Evolutionary conservation across 2,888 invertebrate species (phyloP), one percentile per base, ranked within the genome.

Genomic region (Theretra japonica): DNA sequence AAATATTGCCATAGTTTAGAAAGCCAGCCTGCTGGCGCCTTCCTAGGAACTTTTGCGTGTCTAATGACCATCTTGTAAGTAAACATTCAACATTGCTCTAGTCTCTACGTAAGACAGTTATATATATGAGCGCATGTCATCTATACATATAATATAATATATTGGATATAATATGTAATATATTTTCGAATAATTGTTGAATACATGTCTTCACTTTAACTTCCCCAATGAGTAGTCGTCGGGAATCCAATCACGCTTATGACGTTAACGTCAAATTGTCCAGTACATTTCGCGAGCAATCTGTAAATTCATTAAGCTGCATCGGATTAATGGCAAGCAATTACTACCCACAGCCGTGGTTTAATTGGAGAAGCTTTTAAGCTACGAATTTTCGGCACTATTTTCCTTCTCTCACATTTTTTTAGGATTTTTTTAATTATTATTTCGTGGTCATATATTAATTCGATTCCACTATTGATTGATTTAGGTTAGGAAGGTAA

Each of bases 251-350:
- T 62, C 62, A n/a, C 1, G 62, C 33, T 62, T n/a, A 62, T 33
- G 33, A 11, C 33, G 33, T 62, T 62, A 62, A 62, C 33, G 62
- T 62, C 62, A 62, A 62, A 62, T 62, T 62, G 62, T 33, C 33
- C 62, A 62, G 5, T 21, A 33, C 33, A 33, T 33, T 33, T 33
- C 11, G 28, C 33, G 28, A 33, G 33, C 53, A 19, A 60, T 60
- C 59, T 15, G 28, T 60, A 30, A 62, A 33, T 28, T 62, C 6
- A 33, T 28, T 62, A 33, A 25, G 25, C 25, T 33, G 25, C 25
- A 30, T 60, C 33, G 21, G 17, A 21, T 33, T 33, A 33, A 62
- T 33, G 30, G 33, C 28, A 62, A 33, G 62, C 62, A 62, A 62
- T 62, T 62, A 62, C n/a, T 62, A 23, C 23, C 23, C 25, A 17